A percentile compares a stretch with the other conserved stretches of the same genome.
Conservation (phyloP, 64 coral and sea anemone genomes). For the Anthopleura sola region DNA sequence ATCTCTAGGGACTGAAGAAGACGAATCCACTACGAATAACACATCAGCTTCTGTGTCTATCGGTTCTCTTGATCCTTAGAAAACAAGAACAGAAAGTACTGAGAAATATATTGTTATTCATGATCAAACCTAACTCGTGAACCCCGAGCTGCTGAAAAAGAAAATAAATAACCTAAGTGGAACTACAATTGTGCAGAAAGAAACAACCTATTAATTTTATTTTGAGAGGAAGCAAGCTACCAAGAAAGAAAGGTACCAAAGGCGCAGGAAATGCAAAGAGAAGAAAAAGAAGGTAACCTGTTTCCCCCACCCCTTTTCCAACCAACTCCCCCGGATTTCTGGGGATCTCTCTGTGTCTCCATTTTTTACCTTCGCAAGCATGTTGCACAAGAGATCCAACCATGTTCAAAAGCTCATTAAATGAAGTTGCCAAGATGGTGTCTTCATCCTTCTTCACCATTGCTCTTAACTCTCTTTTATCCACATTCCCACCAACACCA, state of each 20-base stretch:
- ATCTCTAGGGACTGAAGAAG: neutral
- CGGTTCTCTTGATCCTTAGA: neutral
- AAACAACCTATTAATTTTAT: too few species aligned
- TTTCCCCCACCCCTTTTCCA: too few species aligned
- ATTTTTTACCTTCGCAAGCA: neutral
- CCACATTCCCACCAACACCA: constrained; percentile 28
- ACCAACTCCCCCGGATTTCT: too few species aligned
- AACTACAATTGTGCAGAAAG: too few species aligned
- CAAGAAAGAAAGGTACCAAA: too few species aligned
- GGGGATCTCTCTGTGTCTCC: too few species aligned
- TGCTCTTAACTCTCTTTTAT: constrained; percentile 26
- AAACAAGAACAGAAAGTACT: neutral
- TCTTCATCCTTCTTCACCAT: constrained; percentile 43
- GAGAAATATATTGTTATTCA: neutral
- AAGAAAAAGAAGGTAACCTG: too few species aligned
- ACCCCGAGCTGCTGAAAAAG: too few species aligned
- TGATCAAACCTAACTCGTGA: neutral
- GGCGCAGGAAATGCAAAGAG: too few species aligned
- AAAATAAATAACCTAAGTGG: too few species aligned
- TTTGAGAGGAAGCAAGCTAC: too few species aligned
- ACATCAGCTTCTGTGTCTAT: constrained; percentile 19
- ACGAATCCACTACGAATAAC: constrained; percentile 45
- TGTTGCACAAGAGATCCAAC: constrained; percentile 4
- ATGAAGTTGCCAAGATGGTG: constrained; percentile 53
- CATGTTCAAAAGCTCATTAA: constrained; percentile 28